Evolutionary conservation across 2,113 vertebrate species (phyloP), one percentile per base, ranked within the genome.

Genomic region (Damaliscus lunatus): DNA sequence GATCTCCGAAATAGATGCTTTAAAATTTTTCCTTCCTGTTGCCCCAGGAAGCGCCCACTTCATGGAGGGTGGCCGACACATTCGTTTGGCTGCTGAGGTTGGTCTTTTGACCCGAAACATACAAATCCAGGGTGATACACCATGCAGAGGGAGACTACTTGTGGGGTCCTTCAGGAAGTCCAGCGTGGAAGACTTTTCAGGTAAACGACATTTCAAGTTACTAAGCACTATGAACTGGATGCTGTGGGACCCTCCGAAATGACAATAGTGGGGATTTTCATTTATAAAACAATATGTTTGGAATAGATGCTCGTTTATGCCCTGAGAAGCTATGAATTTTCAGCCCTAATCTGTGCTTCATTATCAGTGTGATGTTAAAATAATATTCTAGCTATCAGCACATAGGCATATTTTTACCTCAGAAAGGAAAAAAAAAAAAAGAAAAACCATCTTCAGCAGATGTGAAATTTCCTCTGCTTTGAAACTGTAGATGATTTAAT

Each of bases 31-130:
- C 97, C 96, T 97, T 71, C 48, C 43, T 40, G 55, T 87, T 95
- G 93, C 94, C 86, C 74, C 78, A 99, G 99, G 99, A 97, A 94
- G 12, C 27, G 53, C 86, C 60, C 98, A 99, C 2, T 71, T 64
- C 90, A 85, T 43, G n/a, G 99, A 97, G 4, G 95, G 99, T 0
- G 97, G 98, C 23, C 96, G 59, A 62, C 57, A 0, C 13, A 93
- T 99, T 97, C 80, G 17, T 78, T 96, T 99, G 97, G 98, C 99
- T n/a, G 98, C 98, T 0, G 99, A 99, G 57, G 98, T 99, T 86
- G 99, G 99, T 57, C 98, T 99, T 21, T 94, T 99, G 48, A 98
- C 98, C 23, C 97, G 98, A 64, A 99, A 99, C 0, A 29, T 99
- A 88, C 98, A 93, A 92, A 98, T 99, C 88, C 98, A 97, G 87